Conservation (phyloP, 2,113 vertebrate species). For the Neomonachus schauinslandi region DNA sequence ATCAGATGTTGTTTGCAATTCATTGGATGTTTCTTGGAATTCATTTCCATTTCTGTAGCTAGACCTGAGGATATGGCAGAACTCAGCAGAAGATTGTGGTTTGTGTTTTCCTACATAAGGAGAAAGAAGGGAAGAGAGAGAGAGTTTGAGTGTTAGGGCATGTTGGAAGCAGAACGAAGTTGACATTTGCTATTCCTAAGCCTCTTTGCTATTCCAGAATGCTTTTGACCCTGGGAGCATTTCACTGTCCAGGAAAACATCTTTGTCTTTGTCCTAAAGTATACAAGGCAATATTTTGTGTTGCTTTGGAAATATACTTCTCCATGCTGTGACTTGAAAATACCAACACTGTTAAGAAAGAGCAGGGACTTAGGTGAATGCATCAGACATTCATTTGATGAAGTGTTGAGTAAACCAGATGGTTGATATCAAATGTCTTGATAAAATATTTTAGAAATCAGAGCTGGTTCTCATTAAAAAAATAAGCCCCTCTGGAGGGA, state of each 20-base stretch:
- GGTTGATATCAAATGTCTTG: slow-evolving; percentile 49
- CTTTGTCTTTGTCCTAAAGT: slow-evolving; percentile 18
- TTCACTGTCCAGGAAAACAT: not conserved
- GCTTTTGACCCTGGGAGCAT: not conserved
- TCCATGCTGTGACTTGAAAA: slow-evolving; percentile 36
- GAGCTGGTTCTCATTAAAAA: not conserved
- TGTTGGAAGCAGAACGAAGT: not conserved
- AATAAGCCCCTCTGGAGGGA: not conserved
- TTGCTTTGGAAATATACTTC: not conserved
- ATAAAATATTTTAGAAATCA: slow-evolving; percentile 65
- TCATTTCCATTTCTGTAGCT: not conserved
- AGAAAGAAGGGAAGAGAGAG: not conserved
- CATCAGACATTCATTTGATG: not conserved
- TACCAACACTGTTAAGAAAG: not conserved
- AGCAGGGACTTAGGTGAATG: not conserved
- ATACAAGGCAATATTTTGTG: not conserved
- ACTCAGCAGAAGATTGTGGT: not conserved
- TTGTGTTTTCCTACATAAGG: not conserved
- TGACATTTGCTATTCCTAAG: not conserved
- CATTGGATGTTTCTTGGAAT: not conserved
- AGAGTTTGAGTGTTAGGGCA: not conserved
- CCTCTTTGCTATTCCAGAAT: not conserved
- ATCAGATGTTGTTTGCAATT: not conserved
- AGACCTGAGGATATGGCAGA: not conserved
- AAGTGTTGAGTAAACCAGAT: not conserved